Evolutionary conservation across 1,140 invertebrate species (phyloP).

Genomic region (Achatina immaculata): DNA sequence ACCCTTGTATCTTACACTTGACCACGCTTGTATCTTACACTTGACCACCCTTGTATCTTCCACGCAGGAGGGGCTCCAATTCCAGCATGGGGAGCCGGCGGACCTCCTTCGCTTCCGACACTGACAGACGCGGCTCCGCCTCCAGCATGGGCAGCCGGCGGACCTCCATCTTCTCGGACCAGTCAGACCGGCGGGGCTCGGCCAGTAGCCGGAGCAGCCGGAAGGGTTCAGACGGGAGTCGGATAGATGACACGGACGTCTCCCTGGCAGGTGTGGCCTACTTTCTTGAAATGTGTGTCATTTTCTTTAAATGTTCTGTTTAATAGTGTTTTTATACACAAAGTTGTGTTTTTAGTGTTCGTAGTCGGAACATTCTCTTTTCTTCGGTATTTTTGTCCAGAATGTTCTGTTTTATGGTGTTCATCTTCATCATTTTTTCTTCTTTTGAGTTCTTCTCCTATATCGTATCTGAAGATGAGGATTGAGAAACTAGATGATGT

Average conservation of each 20-base stretch:
- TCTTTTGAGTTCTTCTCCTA: too few relatives aligned
- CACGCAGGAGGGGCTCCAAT: slow-evolving; percentile 49
- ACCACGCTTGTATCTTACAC: too few relatives aligned
- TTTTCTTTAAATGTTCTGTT: background rate
- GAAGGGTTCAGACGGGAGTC: slow-evolving; percentile 57
- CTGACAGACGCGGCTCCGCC: slow-evolving; percentile 55
- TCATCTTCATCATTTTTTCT: too few relatives aligned
- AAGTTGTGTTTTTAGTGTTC: background rate
- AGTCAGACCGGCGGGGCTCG: slow-evolving; percentile 55
- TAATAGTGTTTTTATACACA: too few relatives aligned
- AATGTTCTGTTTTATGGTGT: too few relatives aligned
- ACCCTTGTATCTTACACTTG: background rate
- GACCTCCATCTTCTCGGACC: slow-evolving; percentile 58
- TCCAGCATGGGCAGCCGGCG: slow-evolving; percentile 55
- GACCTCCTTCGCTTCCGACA: slow-evolving; percentile 58
- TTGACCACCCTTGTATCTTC: background rate
- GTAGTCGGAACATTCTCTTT: background rate
- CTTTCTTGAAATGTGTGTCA: background rate
- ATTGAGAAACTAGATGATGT: too few relatives aligned
- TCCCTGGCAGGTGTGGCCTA: slow-evolving; percentile 51
- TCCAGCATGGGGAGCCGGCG: slow-evolving; percentile 55
- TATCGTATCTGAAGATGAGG: too few relatives aligned
- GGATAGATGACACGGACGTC: slow-evolving; percentile 57
- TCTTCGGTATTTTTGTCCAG: background rate
- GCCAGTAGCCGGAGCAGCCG: slow-evolving; percentile 57